phyloP scores from a whole-genome alignment of 2,113 vertebrate genomes.

The Apodemus speciosus region DNA sequence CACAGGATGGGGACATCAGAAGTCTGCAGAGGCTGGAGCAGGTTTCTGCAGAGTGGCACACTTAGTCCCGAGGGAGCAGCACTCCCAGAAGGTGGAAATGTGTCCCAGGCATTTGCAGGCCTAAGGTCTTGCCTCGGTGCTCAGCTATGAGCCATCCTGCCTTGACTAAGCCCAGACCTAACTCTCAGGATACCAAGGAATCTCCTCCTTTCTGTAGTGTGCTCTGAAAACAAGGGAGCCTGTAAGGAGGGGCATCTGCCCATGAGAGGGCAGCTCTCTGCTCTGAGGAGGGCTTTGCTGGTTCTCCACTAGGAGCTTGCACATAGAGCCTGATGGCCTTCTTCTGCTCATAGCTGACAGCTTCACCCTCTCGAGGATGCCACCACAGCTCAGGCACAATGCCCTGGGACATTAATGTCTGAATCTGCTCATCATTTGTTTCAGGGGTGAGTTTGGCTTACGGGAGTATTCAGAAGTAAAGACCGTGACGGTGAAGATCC shows the following conservation, averaged over 20 bases:
- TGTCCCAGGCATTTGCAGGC: not conserved
- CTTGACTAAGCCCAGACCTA: not conserved
- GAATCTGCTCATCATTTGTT: constrained; percentile 66
- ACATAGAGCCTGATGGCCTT: not conserved
- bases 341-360: too few species aligned
- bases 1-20: not conserved
- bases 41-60: not conserved
- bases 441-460: constrained; percentile 95
- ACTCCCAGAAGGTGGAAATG: not conserved
- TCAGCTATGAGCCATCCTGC: not conserved
- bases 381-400: fast-evolving
- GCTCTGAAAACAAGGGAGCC: not conserved
- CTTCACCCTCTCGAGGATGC: not conserved
- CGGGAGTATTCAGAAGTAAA: constrained; percentile 98
- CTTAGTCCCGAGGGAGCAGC: not conserved
- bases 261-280: not conserved
- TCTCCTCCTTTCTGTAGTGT: not conserved
- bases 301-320: not conserved
- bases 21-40: not conserved
- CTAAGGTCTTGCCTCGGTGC: not conserved
- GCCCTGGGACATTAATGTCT: not conserved
- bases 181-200: not conserved
- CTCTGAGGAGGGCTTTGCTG: not conserved
- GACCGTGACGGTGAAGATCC: constrained; percentile 97
- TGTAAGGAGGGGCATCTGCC: not conserved